Base-by-base conservation (phyloP, 23 tunicate genomes). In the Halocynthia aurantium region DNA sequence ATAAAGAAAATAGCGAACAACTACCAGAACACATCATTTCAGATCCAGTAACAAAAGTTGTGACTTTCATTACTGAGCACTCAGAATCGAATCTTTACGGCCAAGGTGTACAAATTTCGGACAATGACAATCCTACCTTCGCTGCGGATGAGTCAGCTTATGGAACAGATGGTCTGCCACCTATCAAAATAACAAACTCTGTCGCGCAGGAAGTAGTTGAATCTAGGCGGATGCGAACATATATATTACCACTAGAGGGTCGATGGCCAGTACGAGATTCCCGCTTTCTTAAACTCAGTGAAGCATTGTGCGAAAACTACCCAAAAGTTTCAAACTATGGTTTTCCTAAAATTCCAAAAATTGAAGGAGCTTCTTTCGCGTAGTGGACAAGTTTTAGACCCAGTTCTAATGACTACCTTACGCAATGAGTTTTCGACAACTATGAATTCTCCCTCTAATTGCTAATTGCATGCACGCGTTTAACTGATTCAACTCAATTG, bases 261-360 rank as follows among this genome's bases (percentile, higher is more conserved):
- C 21, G 62, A 55, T 88, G 95, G 95, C 95, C 95, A 12, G 66
- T 88, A 51, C 12, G 71, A 17, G 95, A 88, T 62, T 19, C 52
- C 6, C 69, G 95, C 7, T 88, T 73, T 56, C 19, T 52, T n/a
- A 74, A 71, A 17, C 58, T 88, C 62, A 83, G 83, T 54, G 84
- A 72, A 67, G 58, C 83, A 6, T 67, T 88, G 31, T 58, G 95
- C 67, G 84, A 83, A 10, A 88, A 74, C 53, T 83, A 83, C 60
- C 81, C 85, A 10, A 86, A 80, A 51, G 82, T 6, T 55, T 57
- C 12, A 8, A 61, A 71, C 7, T 70, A 58, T 58, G 17, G 17
- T 58, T 13, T 58, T 31, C 44, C 44, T 31, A 31, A 31, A 31
- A 31, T 31, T 31, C 44, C 44, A 31, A 31, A 31, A 31, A 0